Evolutionary conservation across 2,888 invertebrate species (phyloP), one percentile per base, ranked within the genome.

Genomic region (Lycia hirtaria): DNA sequence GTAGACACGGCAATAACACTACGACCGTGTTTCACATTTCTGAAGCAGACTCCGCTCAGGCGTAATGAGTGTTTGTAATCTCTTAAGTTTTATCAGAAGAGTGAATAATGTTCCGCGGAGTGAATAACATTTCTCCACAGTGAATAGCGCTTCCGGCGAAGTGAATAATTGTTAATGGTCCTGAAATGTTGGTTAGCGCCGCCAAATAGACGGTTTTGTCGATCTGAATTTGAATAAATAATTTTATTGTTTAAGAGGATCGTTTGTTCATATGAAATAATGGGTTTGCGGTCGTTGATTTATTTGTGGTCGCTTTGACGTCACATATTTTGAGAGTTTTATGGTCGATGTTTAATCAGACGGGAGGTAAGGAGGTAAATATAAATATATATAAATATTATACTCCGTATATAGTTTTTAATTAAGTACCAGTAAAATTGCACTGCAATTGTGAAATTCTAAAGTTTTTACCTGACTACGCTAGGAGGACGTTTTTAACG

Each of bases 31-130:
- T 22, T 45, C 44, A 48, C 35, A 3, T 30, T 32, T 14, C 10
- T 22, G 10, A 30, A 15, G 20, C 40, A 53, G 48, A 44, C 44
- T 54, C 26, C 5, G 38, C 19, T 49, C 6, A 43, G 37, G 43
- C 53, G 59, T 65, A 64, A 68, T 64, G 65, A 65, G 60, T 65
- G 62, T 68, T 64, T 28, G 56, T 64, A 62, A 67, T 67, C 67
- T 62, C 64, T 59, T 62, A 62, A 65, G 64, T 68, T 65, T 64
- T 68, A 65, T 68, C 65, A 62, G 54, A 43, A 26, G 38, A 52
- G 51, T 56, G 60, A 60, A 62, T 60, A 53, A 60, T 56, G 54
- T 20, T 52, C 30, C 33, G 40, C 7, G 15, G 26, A 41, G 26
- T 41, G 41, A 41, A 26, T 41, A 41, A 41, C 41, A 41, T 22